Percentiles rank a stretch among this genome's conserved stretches.
phyloP scores from a whole-genome alignment of 2,888 invertebrate species.

The Dicyrtomina minuta region DNA sequence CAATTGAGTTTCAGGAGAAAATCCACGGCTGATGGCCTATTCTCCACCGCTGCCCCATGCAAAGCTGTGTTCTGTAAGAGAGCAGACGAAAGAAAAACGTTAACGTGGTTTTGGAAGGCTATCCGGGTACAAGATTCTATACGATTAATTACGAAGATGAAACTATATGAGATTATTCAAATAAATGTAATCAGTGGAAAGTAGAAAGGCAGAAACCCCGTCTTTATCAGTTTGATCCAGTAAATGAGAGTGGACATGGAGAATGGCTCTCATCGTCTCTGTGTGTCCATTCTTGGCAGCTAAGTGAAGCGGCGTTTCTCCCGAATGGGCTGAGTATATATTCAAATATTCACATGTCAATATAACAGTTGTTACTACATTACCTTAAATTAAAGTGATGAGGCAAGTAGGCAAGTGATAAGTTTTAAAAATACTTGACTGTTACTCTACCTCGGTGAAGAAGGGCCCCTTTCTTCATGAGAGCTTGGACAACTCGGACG shows the following conservation, averaged over 20 bases:
- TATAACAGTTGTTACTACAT: too few species aligned
- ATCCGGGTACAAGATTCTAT: too few species aligned
- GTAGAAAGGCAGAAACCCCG: too few species aligned
- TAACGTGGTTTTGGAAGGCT: too few species aligned
- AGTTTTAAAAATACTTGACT: too few species aligned
- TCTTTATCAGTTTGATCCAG: conserved; percentile 81
- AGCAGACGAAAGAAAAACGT: not conserved
- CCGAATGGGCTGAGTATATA: conserved; percentile 57
- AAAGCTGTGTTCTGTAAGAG: conserved; percentile 74
- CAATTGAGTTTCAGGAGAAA: conserved; percentile 75
- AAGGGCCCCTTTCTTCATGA: conserved; percentile 79
- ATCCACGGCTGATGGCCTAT: conserved; percentile 74
- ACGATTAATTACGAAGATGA: too few species aligned
- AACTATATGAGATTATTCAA: too few species aligned
- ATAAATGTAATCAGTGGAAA: too few species aligned
- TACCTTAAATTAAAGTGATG: too few species aligned
- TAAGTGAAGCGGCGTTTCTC: conserved; percentile 63
- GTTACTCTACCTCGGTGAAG: conserved; percentile 74
- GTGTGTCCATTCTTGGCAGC: conserved; percentile 79
- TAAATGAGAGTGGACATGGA: conserved; percentile 81
- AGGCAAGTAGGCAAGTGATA: too few species aligned
- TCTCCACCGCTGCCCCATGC: conserved; percentile 81
- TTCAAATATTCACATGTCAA: too few species aligned
- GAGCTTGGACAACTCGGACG: conserved; percentile 76
- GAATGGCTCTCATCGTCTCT: conserved; percentile 76